Percentiles rank a stretch among this genome's conserved stretches.
Evolutionary conservation across 2,888 invertebrate genomes (phyloP).

Genomic region (Synanthedon formicaeformis): DNA sequence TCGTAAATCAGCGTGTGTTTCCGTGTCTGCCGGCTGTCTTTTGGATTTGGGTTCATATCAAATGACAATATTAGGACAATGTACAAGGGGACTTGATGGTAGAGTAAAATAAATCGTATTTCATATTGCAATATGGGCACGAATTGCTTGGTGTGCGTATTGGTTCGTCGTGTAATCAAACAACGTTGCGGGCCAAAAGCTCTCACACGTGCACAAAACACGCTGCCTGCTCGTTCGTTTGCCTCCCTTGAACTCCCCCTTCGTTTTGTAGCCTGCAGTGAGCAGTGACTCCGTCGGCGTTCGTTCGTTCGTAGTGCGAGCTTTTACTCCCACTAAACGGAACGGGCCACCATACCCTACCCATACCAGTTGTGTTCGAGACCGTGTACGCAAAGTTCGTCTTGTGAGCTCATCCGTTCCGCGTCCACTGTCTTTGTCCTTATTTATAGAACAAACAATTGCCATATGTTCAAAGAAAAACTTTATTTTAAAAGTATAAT

Average conservation of each 20-base stretch:
- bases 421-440: constrained; percentile 34
- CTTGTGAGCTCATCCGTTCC: constrained; percentile 14
- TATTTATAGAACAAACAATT: neutral
- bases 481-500: neutral
- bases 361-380: constrained; percentile 41
- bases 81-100: no score
- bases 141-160: no score
- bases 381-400: constrained; percentile 34
- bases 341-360: neutral
- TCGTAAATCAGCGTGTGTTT: no score
- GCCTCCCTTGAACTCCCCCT: constrained; percentile 15
- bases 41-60: no score
- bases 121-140: no score
- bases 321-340: neutral
- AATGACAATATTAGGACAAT: no score
- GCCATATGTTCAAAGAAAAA: neutral
- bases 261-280: constrained; percentile 8
- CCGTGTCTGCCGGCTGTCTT: no score
- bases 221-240: constrained; percentile 22
- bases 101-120: no score
- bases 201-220: constrained; percentile 40
- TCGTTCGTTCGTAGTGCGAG: constrained; percentile 3
- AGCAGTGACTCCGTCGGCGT: constrained; percentile 18
- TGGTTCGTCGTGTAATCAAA: constrained; percentile 10
- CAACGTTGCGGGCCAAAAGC: constrained; percentile 17